Base-by-base conservation (phyloP, 1,140 invertebrate genomes). In the Cryptotermes secundus region DNA sequence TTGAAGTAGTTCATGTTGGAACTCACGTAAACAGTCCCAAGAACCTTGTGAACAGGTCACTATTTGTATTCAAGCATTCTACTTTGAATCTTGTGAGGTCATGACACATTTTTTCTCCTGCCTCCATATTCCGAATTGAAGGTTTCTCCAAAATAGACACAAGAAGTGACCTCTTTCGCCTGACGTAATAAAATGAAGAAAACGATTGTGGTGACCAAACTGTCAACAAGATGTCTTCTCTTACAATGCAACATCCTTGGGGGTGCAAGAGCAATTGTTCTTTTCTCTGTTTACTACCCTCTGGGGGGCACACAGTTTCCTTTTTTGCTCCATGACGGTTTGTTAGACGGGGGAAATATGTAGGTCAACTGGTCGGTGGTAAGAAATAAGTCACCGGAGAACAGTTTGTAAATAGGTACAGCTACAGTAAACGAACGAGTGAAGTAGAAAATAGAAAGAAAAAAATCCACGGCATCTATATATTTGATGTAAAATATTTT, bases 161-260 rank as follows among this genome's bases (percentile, higher is more conserved):
- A 49, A 49, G 45, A 49, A 49, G 45, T 19, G 19, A 19, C 45
- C 19, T 22, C 19, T 16, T 19, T 19, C 16, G 16, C 22, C 4
- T 72, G 59, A 72, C 59, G 59, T 31, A 72, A 72, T 72, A 72
- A 31, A 16, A n/a, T 31, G 3, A 49, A 49, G 10, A 49, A 16
- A 49, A 49, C 45, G 1, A 9, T 31, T 72, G 59, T 72, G 59
- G 59, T 72, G 26, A 31, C 59, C 59, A 31, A 65, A 31, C 59
- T 72, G 59, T 72, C 59, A 72, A 72, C 59, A 72, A 72, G 59
- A 72, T 72, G 59, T 26, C 59, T 31, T 72, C 59, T 72, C 45
- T 19, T 19, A 49, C 45, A 49, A 49, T 19, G 14, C 45, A 49
- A 49, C 45, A 49, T 49, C 45, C 45, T 72, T 26, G 59, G n/a